Evolutionary conservation across 37 sponge, comb jelly and placozoan species (phyloP).

Genomic region (Aplysina aerophoba): DNA sequence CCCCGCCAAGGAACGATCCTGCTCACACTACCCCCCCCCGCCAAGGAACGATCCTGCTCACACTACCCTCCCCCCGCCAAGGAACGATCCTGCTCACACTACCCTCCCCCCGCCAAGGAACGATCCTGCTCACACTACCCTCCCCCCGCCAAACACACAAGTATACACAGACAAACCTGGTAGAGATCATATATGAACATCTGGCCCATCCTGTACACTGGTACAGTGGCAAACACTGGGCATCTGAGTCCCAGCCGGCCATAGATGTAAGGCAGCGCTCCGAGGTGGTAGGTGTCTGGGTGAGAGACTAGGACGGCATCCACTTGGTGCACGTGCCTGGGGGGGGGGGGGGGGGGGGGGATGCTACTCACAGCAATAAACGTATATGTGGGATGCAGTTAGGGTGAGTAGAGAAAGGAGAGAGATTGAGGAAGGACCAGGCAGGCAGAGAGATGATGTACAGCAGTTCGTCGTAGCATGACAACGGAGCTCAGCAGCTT

Average conservation of each 20-base stretch:
- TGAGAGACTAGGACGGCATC: constrained; percentile 92
- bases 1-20: too few relatives aligned
- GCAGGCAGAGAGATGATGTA: too few relatives aligned
- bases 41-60: too few relatives aligned
- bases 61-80: too few relatives aligned
- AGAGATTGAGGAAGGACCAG: too few relatives aligned
- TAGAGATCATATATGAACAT: constrained; percentile 99
- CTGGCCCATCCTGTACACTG: constrained; percentile 99
- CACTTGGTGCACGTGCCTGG: constrained; percentile 83
- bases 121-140: not conserved
- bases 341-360: not conserved
- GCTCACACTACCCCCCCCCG: not conserved
- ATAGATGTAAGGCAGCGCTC: constrained; percentile 91
- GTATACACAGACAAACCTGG: constrained; percentile 54
- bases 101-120: too few relatives aligned
- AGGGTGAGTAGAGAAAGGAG: too few relatives aligned
- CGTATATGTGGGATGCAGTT: too few relatives aligned
- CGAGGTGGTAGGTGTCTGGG: constrained; percentile 93
- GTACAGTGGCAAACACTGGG: constrained; percentile 95
- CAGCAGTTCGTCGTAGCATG: too few relatives aligned
- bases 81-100: too few relatives aligned
- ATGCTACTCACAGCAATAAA: too few relatives aligned
- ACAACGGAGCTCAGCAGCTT: too few relatives aligned
- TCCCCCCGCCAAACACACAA: constrained; percentile 7
- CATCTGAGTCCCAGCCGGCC: constrained; percentile 94